Evolutionary conservation across 2,888 invertebrate species (phyloP).

Genomic region (Aporophyla nigra): DNA sequence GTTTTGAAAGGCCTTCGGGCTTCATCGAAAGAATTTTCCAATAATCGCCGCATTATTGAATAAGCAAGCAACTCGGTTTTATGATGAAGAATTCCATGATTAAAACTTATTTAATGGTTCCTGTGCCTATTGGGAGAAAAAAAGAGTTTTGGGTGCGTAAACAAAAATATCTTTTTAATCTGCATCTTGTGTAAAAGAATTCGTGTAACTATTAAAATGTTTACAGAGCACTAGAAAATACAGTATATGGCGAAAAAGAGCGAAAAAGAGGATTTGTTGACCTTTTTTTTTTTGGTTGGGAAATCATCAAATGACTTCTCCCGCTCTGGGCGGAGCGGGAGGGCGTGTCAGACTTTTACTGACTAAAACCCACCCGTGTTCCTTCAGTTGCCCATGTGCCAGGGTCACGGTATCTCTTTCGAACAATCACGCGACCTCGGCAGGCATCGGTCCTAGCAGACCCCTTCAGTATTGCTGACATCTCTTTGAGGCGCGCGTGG

Average conservation of each 20-base stretch:
- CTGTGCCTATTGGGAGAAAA: conserved; percentile 36
- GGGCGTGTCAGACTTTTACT: too few species aligned
- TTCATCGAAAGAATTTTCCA: conserved; percentile 80
- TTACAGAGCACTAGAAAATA: neutral
- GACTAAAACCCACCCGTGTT: too few species aligned
- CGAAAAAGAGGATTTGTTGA: neutral
- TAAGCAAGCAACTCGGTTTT: conserved; percentile 81
- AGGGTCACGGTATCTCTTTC: too few species aligned
- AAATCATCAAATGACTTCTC: too few species aligned
- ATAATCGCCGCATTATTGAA: conserved; percentile 83
- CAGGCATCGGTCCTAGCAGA: too few species aligned
- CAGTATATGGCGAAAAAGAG: neutral
- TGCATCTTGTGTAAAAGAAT: neutral
- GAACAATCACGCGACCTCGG: too few species aligned
- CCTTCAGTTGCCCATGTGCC: too few species aligned
- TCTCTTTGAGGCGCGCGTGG: too few species aligned
- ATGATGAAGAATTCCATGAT: conserved; percentile 79
- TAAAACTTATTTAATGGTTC: conserved; percentile 74
- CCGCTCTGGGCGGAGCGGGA: too few species aligned
- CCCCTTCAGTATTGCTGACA: too few species aligned
- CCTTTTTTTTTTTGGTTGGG: too few species aligned
- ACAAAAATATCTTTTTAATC: conserved; percentile 33
- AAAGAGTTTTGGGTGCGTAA: conserved; percentile 54
- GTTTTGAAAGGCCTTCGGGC: conserved; percentile 72
- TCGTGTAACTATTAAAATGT: neutral